A percentile compares a stretch with the other conserved stretches of the same genome.
phyloP scores from a whole-genome alignment of 1,140 invertebrate species.

The Brachionus calyciflorus region DNA sequence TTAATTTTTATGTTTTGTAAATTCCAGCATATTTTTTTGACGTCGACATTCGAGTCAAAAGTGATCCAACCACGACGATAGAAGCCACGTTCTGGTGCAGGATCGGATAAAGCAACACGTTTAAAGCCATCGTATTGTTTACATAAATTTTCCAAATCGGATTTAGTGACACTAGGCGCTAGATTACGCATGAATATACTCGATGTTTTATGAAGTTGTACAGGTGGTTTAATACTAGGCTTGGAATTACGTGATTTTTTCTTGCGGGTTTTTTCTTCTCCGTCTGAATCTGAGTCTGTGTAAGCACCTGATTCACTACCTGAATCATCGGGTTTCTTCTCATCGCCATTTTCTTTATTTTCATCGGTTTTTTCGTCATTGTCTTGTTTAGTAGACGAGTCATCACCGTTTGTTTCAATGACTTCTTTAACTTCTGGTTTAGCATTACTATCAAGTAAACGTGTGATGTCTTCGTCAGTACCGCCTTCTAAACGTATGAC shows the following conservation, averaged over 20 bases:
- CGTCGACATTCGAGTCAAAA: conserved; percentile 91
- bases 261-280: neutral
- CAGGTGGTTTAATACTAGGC: conserved; percentile 26
- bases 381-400: neutral
- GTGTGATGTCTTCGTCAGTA: conserved; percentile 83
- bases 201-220: conserved; percentile 79
- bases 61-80: conserved; percentile 96
- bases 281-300: neutral
- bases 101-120: conserved; percentile 92
- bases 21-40: conserved; percentile 99
- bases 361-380: neutral
- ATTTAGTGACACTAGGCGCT: conserved; percentile 88
- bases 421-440: neutral
- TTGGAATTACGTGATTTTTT: conserved; percentile 3
- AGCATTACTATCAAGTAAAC: neutral
- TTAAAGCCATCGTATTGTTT: conserved; percentile 71
- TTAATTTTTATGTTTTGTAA: conserved; percentile 86
- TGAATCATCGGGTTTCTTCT: neutral
- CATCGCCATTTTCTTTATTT: neutral
- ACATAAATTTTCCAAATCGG: conserved; percentile 86
- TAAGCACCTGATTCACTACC: conserved; percentile 9
- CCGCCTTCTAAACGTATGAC: conserved; percentile 96
- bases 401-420: neutral
- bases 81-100: conserved; percentile 83
- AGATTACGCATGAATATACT: conserved; percentile 95